These are phyloP conservation scores for Calameuta idolon DNA, from an alignment of 2,888 invertebrate species.

Conservation along the genomic window DNA sequence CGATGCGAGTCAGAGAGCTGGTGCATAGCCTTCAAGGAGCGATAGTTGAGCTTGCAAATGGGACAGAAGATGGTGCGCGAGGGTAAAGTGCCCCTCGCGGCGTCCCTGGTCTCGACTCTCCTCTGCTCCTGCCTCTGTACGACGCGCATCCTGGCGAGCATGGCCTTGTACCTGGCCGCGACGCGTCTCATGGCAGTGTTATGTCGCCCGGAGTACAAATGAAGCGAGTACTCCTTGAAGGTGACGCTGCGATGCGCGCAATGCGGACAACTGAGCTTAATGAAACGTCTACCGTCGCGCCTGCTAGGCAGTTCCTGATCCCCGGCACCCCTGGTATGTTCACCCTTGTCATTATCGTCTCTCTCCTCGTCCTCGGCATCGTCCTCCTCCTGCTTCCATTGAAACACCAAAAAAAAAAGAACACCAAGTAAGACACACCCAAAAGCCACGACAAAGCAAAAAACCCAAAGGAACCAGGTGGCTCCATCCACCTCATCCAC, in stretches of 20 bases:
- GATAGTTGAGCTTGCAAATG: constrained; percentile 81
- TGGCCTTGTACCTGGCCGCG: constrained; percentile 80
- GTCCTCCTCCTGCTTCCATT: constrained; percentile 56
- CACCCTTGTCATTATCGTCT: constrained; percentile 58
- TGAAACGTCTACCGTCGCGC: constrained; percentile 70
- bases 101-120: constrained; percentile 77
- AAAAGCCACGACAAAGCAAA: not conserved
- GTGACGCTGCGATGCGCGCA: constrained; percentile 81
- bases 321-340: constrained; percentile 55
- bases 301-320: constrained; percentile 63
- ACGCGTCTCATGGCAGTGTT: constrained; percentile 80
- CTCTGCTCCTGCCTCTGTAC: constrained; percentile 85
- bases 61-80: constrained; percentile 78
- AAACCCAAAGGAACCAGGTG: not conserved
- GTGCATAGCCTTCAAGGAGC: constrained; percentile 82
- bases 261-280: constrained; percentile 82
- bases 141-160: constrained; percentile 81
- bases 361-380: constrained; percentile 58
- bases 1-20: constrained; percentile 84
- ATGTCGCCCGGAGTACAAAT: constrained; percentile 79
- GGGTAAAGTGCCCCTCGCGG: constrained; percentile 72
- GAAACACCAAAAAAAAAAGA: not conserved
- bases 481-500: not conserved
- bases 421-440: not conserved
- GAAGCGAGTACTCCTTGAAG: constrained; percentile 81